Evolutionary conservation across 2,797 vertebrate genomes (phyloP).

Genomic region (Graptemys geographica): DNA sequence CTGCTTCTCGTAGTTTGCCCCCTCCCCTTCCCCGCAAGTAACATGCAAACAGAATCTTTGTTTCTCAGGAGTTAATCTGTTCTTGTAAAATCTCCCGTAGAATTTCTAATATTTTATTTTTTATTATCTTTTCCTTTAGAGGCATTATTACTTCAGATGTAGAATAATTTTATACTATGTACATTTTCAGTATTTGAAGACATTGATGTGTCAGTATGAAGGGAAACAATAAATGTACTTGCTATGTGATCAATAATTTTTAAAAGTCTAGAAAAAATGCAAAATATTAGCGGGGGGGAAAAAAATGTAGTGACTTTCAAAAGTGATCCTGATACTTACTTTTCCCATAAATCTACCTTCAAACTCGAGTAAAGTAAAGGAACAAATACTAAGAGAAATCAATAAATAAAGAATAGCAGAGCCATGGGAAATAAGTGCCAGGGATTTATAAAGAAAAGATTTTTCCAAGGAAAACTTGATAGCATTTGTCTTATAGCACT

Average conservation of each 20-base stretch:
- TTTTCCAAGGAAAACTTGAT: constrained; percentile 28
- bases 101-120: not conserved
- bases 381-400: not conserved
- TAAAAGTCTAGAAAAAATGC: not conserved
- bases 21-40: not conserved
- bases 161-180: not conserved
- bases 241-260: not conserved
- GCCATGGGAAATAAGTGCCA: not conserved
- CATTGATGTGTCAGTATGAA: not conserved
- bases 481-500: constrained; percentile 27
- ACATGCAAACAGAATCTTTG: not conserved
- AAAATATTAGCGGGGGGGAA: not conserved
- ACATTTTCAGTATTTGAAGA: not conserved
- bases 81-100: not conserved
- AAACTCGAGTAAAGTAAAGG: not conserved
- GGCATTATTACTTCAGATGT: not conserved
- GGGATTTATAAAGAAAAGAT: constrained; percentile 1
- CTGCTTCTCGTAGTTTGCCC: not conserved
- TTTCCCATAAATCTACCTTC: not conserved
- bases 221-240: not conserved
- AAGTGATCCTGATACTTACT: not conserved
- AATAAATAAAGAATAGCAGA: constrained; percentile 9
- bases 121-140: not conserved
- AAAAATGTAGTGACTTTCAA: not conserved
- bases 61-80: not conserved